Conservation (phyloP, 1,140 invertebrate species). For the Bactericera cockerelli region DNA sequence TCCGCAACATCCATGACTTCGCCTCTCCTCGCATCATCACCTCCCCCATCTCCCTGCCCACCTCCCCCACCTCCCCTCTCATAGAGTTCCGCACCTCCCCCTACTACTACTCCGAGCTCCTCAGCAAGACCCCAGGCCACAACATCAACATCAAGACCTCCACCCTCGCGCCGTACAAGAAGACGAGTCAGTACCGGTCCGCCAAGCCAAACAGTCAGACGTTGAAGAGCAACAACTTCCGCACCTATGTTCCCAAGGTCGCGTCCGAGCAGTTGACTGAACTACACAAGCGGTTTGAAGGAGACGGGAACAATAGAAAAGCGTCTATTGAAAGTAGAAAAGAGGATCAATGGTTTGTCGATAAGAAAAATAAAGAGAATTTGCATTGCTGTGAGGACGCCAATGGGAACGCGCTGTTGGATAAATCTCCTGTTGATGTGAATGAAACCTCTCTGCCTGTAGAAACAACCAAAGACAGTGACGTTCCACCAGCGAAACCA, state of each 20-base stretch:
- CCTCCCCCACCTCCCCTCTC: conserved; percentile 1
- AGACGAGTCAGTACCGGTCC: neutral
- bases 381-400: too few relatives aligned
- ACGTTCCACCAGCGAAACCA: neutral
- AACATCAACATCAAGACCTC: neutral
- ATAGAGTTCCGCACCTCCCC: conserved; percentile 4
- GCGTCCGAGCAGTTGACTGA: conserved; percentile 1
- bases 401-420: too few relatives aligned
- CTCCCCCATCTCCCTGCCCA: neutral
- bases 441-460: too few relatives aligned
- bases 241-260: neutral
- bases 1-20: neutral
- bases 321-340: too few relatives aligned
- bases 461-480: neutral
- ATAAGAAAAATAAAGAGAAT: too few relatives aligned
- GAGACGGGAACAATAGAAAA: neutral
- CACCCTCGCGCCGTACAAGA: conserved; percentile 1
- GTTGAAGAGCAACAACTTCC: neutral
- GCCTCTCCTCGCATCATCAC: neutral
- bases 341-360: too few relatives aligned
- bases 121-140: neutral
- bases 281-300: neutral
- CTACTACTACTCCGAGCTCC: neutral
- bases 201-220: neutral
- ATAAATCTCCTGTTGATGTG: too few relatives aligned